phyloP scores from a whole-genome alignment of 2,888 invertebrate species.

The Athalia cordata region DNA sequence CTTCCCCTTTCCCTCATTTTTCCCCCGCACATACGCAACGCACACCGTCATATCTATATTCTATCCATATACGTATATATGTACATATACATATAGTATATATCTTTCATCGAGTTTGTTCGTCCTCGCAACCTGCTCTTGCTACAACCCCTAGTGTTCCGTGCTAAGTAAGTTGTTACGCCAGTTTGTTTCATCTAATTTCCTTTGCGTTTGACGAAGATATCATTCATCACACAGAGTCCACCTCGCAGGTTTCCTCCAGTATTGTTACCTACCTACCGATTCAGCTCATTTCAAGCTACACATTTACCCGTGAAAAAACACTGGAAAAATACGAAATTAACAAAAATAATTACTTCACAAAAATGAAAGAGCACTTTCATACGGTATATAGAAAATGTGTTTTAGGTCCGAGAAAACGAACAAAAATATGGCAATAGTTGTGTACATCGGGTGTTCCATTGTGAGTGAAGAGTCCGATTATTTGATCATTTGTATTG shows the following conservation, averaged over 20 bases:
- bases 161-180: conserved; percentile 6
- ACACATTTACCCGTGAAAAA: neutral
- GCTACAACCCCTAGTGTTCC: neutral
- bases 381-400: no score
- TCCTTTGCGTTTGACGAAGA: conserved; percentile 9
- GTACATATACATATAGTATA: neutral
- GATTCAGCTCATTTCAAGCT: neutral
- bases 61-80: conserved; percentile 12
- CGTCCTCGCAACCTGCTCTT: neutral
- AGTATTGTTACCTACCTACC: neutral
- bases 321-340: neutral
- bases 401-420: no score
- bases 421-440: no score
- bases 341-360: neutral
- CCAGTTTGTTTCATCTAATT: conserved; percentile 38
- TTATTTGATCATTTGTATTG: no score
- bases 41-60: conserved; percentile 50
- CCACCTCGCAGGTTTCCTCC: neutral
- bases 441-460: no score
- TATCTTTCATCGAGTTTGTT: neutral
- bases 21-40: conserved; percentile 41
- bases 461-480: no score
- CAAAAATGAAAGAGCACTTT: no score
- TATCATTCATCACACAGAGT: neutral
- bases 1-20: conserved; percentile 45